Conservation (phyloP, 2,113 vertebrate species). For the Pollachius pollachius region DNA sequence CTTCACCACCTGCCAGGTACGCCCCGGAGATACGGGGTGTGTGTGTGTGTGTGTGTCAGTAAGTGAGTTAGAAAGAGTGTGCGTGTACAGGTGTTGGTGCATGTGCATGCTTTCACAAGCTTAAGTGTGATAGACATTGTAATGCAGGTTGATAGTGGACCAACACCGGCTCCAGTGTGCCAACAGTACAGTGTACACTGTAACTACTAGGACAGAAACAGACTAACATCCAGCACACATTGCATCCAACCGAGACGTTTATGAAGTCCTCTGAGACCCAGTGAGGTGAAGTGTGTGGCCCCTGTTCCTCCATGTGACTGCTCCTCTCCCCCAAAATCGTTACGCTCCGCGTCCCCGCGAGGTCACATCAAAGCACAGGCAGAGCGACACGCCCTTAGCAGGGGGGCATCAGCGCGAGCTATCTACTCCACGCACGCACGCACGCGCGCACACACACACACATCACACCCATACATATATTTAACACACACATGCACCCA, state of each 20-base stretch:
- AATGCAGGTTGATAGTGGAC: too few species aligned
- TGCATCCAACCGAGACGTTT: too few species aligned
- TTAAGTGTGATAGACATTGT: too few species aligned
- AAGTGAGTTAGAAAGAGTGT: not conserved
- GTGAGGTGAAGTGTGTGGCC: too few species aligned
- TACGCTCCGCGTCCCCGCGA: not conserved
- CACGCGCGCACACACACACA: slow-evolving; percentile 51
- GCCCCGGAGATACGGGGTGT: not conserved
- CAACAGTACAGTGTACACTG: too few species aligned
- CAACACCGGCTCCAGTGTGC: too few species aligned
- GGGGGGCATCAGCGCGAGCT: slow-evolving; percentile 41
- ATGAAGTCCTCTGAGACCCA: too few species aligned
- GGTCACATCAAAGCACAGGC: slow-evolving; percentile 59
- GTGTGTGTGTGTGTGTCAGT: too few species aligned
- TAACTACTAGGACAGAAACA: too few species aligned
- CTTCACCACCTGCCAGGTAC: slow-evolving; percentile 93
- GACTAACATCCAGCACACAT: too few species aligned
- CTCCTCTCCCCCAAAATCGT: not conserved
- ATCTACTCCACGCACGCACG: slow-evolving; percentile 33
- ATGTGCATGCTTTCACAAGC: too few species aligned
- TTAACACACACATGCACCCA: too few species aligned
- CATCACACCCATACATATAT: slow-evolving; percentile 14
- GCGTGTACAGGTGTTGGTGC: not conserved
- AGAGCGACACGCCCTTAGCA: slow-evolving; percentile 59
- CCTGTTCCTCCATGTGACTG: not conserved